Percentiles rank a stretch among this genome's conserved stretches.
Evolutionary conservation across 2,888 invertebrate genomes (phyloP).

Genomic region (Ectemnius lituratus): DNA sequence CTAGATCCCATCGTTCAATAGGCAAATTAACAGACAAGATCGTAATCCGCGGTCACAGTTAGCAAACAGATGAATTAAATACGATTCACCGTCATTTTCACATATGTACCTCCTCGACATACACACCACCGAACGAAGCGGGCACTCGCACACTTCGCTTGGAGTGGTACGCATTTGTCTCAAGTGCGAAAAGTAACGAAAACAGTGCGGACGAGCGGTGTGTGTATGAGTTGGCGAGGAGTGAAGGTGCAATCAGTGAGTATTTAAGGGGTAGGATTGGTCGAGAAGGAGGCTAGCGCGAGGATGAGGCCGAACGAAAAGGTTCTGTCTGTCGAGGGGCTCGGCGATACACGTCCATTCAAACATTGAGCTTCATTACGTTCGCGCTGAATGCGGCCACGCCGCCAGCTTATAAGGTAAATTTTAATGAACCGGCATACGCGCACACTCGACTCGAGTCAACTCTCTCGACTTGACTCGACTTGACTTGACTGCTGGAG

Average conservation of each 20-base stretch:
- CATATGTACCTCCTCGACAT: no score
- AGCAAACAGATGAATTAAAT: no score
- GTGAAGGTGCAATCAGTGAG: constrained; percentile 25
- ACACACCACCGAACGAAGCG: no score
- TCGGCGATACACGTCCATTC: constrained; percentile 64
- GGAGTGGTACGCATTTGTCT: not conserved
- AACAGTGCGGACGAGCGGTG: not conserved
- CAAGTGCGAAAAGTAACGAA: constrained; percentile 6
- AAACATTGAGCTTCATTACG: constrained; percentile 72
- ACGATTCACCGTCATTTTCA: no score
- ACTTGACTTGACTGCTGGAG: constrained; percentile 8
- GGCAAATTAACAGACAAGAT: no score
- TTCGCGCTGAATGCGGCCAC: constrained; percentile 71
- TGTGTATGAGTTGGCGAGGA: no score
- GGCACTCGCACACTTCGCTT: not conserved
- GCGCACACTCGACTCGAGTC: constrained; percentile 46
- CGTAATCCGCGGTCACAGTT: no score
- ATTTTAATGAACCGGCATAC: constrained; percentile 75
- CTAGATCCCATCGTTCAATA: no score
- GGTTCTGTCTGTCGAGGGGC: constrained; percentile 20
- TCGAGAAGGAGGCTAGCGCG: constrained; percentile 19
- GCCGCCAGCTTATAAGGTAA: constrained; percentile 72
- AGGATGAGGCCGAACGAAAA: constrained; percentile 25
- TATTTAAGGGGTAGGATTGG: constrained; percentile 24
- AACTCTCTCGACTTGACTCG: constrained; percentile 30